Evolutionary conservation across 2,888 invertebrate genomes (phyloP).

Genomic region (Argyra leucocephala): DNA sequence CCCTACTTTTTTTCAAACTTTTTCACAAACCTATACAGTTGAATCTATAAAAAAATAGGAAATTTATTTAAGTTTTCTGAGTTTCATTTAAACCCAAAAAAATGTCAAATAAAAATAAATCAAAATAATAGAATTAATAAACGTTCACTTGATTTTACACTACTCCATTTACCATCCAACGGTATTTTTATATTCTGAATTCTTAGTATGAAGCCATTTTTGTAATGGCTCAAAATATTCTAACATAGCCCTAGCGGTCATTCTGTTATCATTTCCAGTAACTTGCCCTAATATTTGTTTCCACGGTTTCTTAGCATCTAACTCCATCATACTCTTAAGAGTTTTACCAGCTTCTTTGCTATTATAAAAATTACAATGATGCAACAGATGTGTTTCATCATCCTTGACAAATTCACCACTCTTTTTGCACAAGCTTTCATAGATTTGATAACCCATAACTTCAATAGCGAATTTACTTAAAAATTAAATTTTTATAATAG

Average conservation of each 20-base stretch:
- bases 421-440: conserved; percentile 54
- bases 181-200: too few relatives aligned
- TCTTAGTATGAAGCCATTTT: conserved; percentile 45
- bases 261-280: conserved; percentile 60
- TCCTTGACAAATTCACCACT: conserved; percentile 54
- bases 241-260: conserved; percentile 54
- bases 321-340: conserved; percentile 43
- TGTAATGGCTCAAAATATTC: conserved; percentile 55
- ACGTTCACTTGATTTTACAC: too few relatives aligned
- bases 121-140: too few relatives aligned
- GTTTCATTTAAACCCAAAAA: too few relatives aligned
- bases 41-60: too few relatives aligned
- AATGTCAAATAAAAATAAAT: too few relatives aligned
- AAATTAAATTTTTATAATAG: conserved; percentile 22
- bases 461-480: conserved; percentile 61
- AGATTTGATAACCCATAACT: conserved; percentile 57
- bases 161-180: neutral
- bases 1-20: too few relatives aligned
- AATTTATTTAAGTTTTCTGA: too few relatives aligned
- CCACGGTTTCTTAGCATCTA: conserved; percentile 52
- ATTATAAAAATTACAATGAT: conserved; percentile 59
- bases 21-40: too few relatives aligned
- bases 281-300: conserved; percentile 57
- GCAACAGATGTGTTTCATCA: conserved; percentile 49
- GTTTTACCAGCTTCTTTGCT: conserved; percentile 53